phyloP scores from a whole-genome alignment of 2,888 invertebrate genomes.

The Zele albiditarsus region DNA sequence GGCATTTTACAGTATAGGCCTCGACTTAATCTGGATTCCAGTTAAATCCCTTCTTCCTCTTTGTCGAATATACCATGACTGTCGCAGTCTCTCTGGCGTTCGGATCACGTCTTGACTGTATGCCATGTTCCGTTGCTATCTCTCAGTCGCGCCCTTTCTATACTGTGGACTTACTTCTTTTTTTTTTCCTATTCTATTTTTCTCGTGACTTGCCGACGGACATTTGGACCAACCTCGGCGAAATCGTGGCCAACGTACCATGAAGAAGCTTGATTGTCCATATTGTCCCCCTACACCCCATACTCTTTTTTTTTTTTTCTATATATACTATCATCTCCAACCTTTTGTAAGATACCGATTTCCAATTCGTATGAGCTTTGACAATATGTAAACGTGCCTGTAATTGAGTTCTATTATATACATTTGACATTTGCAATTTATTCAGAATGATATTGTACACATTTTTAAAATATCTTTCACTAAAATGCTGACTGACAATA shows the following conservation, averaged over 20 bases:
- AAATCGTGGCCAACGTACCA: slow-evolving; percentile 62
- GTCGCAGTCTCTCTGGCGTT: slow-evolving; percentile 68
- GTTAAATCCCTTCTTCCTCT: slow-evolving; percentile 57
- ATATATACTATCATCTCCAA: slow-evolving; percentile 17
- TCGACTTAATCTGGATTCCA: slow-evolving; percentile 63
- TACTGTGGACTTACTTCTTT: slow-evolving; percentile 17
- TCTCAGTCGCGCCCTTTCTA: background rate
- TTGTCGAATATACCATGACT: slow-evolving; percentile 57
- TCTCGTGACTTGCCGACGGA: slow-evolving; percentile 37
- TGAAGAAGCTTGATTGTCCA: slow-evolving; percentile 71
- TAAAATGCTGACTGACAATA: background rate
- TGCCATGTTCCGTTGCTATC: slow-evolving; percentile 45
- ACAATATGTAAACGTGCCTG: slow-evolving; percentile 4
- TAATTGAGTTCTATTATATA: background rate
- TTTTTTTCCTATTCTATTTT: slow-evolving; percentile 45
- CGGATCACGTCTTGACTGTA: slow-evolving; percentile 71
- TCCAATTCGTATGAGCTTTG: slow-evolving; percentile 8
- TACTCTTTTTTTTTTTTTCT: background rate
- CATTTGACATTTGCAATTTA: background rate
- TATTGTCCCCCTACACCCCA: slow-evolving; percentile 61
- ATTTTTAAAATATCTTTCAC: background rate
- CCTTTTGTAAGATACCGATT: slow-evolving; percentile 36
- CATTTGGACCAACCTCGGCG: slow-evolving; percentile 53
- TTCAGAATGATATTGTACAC: background rate
- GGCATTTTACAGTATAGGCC: slow-evolving; percentile 44